Evolutionary conservation across 2,113 vertebrate species (phyloP).

Genomic region (Callithrix jacchus): DNA sequence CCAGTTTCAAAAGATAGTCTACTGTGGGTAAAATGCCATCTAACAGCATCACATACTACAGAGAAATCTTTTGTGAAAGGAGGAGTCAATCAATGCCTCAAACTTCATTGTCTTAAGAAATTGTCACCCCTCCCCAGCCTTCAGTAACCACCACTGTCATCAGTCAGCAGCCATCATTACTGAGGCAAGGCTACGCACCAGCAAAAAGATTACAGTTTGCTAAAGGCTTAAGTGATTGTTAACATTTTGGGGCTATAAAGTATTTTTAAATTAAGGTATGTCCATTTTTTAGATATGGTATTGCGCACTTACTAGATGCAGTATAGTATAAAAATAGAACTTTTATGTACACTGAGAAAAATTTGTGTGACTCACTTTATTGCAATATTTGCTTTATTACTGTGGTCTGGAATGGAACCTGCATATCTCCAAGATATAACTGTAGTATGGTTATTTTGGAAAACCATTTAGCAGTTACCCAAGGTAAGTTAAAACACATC

Average conservation of each 20-base stretch:
- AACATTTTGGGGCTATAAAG: not conserved
- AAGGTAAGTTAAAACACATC: not conserved
- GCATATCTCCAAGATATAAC: not conserved
- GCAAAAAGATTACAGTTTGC: not conserved
- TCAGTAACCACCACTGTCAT: not conserved
- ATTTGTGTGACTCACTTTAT: not conserved
- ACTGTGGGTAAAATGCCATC: not conserved
- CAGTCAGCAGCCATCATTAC: not conserved
- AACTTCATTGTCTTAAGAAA: not conserved
- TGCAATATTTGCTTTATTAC: not conserved
- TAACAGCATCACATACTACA: not conserved
- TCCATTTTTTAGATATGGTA: not conserved
- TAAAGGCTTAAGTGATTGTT: not conserved
- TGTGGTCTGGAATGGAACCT: not conserved
- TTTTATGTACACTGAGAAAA: not conserved
- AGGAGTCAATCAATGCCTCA: not conserved
- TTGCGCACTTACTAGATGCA: not conserved
- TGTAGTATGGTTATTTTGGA: not conserved
- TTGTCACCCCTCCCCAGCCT: not conserved
- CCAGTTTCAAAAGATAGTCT: not conserved
- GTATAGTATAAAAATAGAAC: not conserved
- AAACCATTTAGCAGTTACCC: not conserved
- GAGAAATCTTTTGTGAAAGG: not conserved
- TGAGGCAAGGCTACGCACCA: not conserved
- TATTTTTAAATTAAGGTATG: not conserved